Base-by-base conservation (phyloP, 1,140 invertebrate species). In the Drosophila albomicans region DNA sequence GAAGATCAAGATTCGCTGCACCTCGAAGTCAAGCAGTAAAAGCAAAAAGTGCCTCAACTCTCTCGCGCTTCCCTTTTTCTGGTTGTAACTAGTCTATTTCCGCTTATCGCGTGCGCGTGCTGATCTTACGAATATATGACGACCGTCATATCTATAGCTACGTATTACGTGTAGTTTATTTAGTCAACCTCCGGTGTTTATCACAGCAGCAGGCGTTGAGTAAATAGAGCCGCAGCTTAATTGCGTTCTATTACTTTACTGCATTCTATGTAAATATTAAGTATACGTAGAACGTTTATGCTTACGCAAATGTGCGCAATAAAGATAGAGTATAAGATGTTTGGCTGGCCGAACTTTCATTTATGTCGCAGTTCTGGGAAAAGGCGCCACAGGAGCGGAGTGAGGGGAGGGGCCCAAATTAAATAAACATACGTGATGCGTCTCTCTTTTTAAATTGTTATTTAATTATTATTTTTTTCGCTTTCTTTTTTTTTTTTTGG, bases 401-500 rank as follows among this genome's bases (percentile, higher is more conserved):
- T 41, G 7, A 3, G 2, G 3, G 7, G 0, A 41, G 0, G 38
- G 8, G 38, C 38, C 10, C 1, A 41, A 41, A 41, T 41, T 10
- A 3, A 41, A 0, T 49, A 10, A 52, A 48, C 61, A 51, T 51
- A 67, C 63, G 35, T 16, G 3, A 1, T 5, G 13, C 20, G 30
- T 57, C 2, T 64, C 61, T 78, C 68, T 62, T 82, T 87, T 87
- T 70, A 88, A 87, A 87, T 87, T 88, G 82, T 87, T 86, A 86
- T 88, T 91, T 91, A 92, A 91, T 89, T 91, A 85, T 86, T 91
- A 76, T 87, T 79, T 78, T 73, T 90, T 79, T 82, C 69, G 82
- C 78, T 84, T 78, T 87, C 70, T 73, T 81, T 89, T 81, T 89
- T 35, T 79, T 77, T 90, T 35, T 79, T 77, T 73, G 88, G 70